These are phyloP conservation scores for Sphinx pinastri DNA, from an alignment of 2,888 invertebrate species.

Conservation along the genomic window DNA sequence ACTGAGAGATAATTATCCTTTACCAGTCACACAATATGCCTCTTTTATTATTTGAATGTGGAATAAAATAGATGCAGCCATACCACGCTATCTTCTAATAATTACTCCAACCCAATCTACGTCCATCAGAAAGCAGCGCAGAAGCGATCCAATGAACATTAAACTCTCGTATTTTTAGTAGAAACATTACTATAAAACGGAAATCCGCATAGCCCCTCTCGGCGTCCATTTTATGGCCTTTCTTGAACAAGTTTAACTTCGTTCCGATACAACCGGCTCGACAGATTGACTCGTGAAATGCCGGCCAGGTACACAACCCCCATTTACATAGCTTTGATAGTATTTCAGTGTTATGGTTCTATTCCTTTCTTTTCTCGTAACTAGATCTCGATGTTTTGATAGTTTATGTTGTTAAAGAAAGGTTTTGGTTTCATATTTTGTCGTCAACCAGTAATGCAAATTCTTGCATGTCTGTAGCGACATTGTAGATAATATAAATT, in stretches of 20 bases:
- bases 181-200: conserved; percentile 34
- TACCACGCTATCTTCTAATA: neutral
- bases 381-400: neutral
- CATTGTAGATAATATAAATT: too few relatives aligned
- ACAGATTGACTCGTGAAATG: conserved; percentile 13
- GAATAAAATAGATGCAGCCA: too few relatives aligned
- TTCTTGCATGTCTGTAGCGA: too few relatives aligned
- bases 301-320: neutral
- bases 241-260: conserved; percentile 1
- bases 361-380: neutral
- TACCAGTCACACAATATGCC: too few relatives aligned
- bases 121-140: conserved; percentile 28
- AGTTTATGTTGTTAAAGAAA: neutral
- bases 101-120: neutral
- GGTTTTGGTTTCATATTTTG: neutral
- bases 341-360: neutral
- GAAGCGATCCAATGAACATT: conserved; percentile 33
- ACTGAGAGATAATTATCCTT: too few relatives aligned
- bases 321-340: conserved; percentile 16
- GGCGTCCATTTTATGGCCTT: conserved; percentile 1
- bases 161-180: conserved; percentile 34
- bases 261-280: conserved; percentile 12
- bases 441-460: too few relatives aligned
- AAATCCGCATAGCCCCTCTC: conserved; percentile 29
- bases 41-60: too few relatives aligned